Base-by-base conservation (phyloP, 2,113 vertebrate genomes). In the Vireo altiloquus region DNA sequence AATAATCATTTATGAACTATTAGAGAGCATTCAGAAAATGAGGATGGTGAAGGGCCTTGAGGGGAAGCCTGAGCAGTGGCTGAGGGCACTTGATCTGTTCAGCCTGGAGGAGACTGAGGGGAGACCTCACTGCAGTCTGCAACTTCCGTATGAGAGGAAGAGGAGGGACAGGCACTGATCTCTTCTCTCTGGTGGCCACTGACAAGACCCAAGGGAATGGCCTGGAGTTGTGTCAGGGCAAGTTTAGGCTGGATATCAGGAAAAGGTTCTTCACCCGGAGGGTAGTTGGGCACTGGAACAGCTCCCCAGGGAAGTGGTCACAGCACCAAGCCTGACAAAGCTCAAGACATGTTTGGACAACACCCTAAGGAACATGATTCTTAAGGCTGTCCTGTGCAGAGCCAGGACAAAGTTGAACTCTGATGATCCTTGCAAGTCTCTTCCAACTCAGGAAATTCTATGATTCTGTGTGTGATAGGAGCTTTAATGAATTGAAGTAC, bases 171-270 rank as follows among this genome's bases (percentile, higher is more conserved):
- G 30, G 2, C 40, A 35, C 54, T 42, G 47, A 23, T 54, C n/a
- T 54, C 37, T n/a, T 17, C 20, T 13, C 15, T 25, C 0, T 40
- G 10, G 8, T 47, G 21, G 11, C 28, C 39, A 54, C 17, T 6
- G 24, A 5, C 33, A 61, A 39, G 2, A 46, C 10, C n/a, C 0
- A 0, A 75, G n/a, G 40, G 4, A 23, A 23, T 24, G 49, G 35
- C 40, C 25, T 76, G 49, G 20, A 69, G 17, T 0, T 76, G 54
- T 31, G 15, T 37, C 12, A 35, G 15, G 18, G 3, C 2, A 56
- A 25, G 17, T 61, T 69, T 27, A 27, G 21, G 5, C 4, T 54
- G 54, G 11, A 4, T 40, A 13, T 16, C 1, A 33, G 25, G 3
- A 33, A 23, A 49, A 63, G 7, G 2, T 5, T 69, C 17, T 61